phyloP scores from a whole-genome alignment of 2,888 invertebrate genomes.

The Philonicus albiceps region DNA sequence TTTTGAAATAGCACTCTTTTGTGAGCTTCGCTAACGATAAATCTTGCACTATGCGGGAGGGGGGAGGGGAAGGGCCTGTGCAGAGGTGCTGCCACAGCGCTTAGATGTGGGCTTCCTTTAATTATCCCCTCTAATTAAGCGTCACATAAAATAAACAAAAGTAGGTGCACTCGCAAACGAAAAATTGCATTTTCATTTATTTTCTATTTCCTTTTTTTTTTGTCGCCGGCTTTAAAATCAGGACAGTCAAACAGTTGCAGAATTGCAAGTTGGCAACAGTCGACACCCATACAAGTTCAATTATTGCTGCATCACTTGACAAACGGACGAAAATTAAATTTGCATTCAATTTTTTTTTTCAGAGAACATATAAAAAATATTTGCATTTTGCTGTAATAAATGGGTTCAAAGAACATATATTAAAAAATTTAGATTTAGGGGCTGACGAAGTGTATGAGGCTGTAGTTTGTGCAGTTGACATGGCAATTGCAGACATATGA shows the following conservation, averaged over 20 bases:
- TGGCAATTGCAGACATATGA: no score
- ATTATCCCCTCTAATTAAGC: neutral
- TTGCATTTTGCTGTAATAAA: neutral
- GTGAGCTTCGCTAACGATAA: neutral
- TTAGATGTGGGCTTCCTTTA: neutral
- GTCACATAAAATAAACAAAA: neutral
- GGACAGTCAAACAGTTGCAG: neutral
- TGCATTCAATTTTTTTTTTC: neutral
- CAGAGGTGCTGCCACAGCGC: neutral
- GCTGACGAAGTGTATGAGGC: no score
- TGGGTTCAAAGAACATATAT: neutral
- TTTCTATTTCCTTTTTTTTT: no score
- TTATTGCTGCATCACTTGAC: neutral
- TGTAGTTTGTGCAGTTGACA: no score
- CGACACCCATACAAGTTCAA: neutral
- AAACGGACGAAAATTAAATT: neutral
- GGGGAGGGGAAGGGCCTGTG: neutral
- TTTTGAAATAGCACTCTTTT: constrained; percentile 11
- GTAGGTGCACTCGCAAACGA: neutral
- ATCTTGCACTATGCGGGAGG: neutral
- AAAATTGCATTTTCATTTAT: neutral
- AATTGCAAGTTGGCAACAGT: neutral
- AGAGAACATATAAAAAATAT: neutral
- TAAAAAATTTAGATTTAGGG: neutral
- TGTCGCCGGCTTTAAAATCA: neutral